Conservation (phyloP, 2,888 invertebrate genomes). For the Allophyes oxyacanthae region DNA sequence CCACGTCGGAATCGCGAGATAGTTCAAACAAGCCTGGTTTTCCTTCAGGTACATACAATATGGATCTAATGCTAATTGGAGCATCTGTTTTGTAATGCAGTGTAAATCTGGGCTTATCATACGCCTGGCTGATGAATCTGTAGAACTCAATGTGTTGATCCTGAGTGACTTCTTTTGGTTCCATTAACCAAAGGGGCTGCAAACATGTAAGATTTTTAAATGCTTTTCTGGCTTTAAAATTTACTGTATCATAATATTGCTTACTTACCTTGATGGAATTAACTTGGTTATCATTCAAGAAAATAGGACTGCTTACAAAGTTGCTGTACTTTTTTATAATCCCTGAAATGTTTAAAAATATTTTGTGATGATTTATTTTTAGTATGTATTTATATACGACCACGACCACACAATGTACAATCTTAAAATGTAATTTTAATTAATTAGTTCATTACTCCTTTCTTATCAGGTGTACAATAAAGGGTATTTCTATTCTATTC, state of each 20-base stretch:
- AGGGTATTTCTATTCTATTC: too few relatives aligned
- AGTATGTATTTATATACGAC: too few relatives aligned
- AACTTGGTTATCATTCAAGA: constrained; percentile 95
- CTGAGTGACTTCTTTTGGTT: constrained; percentile 95
- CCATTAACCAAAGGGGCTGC: constrained; percentile 97
- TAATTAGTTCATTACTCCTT: too few relatives aligned
- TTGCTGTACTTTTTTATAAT: constrained; percentile 99
- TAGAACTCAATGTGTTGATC: constrained; percentile 98
- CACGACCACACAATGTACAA: too few relatives aligned
- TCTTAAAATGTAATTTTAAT: too few relatives aligned
- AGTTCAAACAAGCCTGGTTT: constrained; percentile 97
- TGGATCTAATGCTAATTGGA: constrained; percentile 96
- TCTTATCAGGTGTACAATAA: too few relatives aligned
- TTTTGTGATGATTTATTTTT: too few relatives aligned
- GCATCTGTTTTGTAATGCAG: constrained; percentile 98
- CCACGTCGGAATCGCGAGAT: constrained; percentile 95
- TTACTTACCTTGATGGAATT: constrained; percentile 94
- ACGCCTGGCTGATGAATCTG: constrained; percentile 95
- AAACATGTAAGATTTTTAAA: constrained; percentile 1
- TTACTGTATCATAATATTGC: too few relatives aligned
- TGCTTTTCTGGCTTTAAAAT: too few relatives aligned
- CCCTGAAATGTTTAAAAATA: constrained; percentile 81
- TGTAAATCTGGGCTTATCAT: constrained; percentile 96
- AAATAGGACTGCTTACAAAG: constrained; percentile 98
- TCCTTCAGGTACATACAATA: constrained; percentile 98